Percentiles rank a stretch among this genome's conserved stretches.
These are phyloP conservation scores for Pogonomyrmex californicus DNA, from an alignment of 1,140 invertebrate genomes.

Conservation along the genomic window DNA sequence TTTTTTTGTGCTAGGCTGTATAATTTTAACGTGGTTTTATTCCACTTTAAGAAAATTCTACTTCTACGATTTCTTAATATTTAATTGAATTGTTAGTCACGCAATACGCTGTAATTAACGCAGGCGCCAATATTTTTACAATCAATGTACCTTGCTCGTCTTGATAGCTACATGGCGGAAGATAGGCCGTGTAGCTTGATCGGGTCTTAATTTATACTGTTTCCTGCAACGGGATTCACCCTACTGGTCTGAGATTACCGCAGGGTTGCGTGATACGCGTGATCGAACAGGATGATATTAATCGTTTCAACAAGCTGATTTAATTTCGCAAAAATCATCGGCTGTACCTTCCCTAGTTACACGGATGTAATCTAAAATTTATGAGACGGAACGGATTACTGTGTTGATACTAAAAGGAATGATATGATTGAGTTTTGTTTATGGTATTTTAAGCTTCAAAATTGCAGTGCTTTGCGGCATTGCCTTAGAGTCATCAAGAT, in stretches of 20 bases:
- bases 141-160: constrained; percentile 22
- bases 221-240: not conserved
- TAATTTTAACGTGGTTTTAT: not conserved
- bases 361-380: constrained; percentile 37
- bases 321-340: constrained; percentile 29
- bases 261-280: not conserved
- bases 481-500: not conserved
- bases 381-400: constrained; percentile 21
- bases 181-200: constrained; percentile 40
- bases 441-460: constrained; percentile 11
- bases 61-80: not conserved
- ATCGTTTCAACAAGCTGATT: constrained; percentile 32
- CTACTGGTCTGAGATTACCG: constrained; percentile 1
- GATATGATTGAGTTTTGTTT: constrained; percentile 34
- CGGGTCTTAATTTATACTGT: constrained; percentile 24
- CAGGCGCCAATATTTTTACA: not conserved
- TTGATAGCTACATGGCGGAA: constrained; percentile 18
- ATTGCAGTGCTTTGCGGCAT: not conserved
- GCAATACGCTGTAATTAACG: constrained; percentile 5
- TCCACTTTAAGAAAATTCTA: not conserved
- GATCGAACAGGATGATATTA: constrained; percentile 18
- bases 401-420: constrained; percentile 8
- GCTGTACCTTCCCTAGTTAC: not conserved
- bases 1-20: not conserved
- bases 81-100: constrained; percentile 11